Conservation (phyloP, 2,888 invertebrate genomes). For the Eudemis profundana region DNA sequence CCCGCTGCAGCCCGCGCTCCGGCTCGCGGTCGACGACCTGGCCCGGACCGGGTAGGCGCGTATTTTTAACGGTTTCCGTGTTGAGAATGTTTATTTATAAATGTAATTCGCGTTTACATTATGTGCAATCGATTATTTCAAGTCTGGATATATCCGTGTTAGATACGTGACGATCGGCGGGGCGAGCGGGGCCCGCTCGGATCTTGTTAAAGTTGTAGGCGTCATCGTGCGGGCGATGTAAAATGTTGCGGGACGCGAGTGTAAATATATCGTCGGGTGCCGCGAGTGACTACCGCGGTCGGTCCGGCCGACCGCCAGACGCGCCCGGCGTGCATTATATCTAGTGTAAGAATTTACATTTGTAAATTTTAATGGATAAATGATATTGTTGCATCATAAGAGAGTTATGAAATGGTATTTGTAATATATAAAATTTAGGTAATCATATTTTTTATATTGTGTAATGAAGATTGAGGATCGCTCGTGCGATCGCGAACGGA, state of each 20-base stretch:
- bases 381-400: conserved; percentile 74
- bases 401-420: conserved; percentile 57
- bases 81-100: conserved; percentile 46
- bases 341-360: conserved; percentile 72
- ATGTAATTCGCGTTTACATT: conserved; percentile 50
- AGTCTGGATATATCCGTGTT: conserved; percentile 39
- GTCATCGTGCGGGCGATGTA: conserved; percentile 28
- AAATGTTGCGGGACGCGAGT: conserved; percentile 45
- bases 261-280: conserved; percentile 60
- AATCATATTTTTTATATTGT: conserved; percentile 71
- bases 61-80: conserved; percentile 31
- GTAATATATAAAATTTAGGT: conserved; percentile 74
- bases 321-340: conserved; percentile 51
- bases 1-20: conserved; percentile 73
- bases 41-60: conserved; percentile 64
- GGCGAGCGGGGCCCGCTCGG: conserved; percentile 24
- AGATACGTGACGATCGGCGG: conserved; percentile 4
- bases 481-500: background rate
- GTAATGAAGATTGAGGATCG: conserved; percentile 61
- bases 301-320: conserved; percentile 24
- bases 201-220: conserved; percentile 18
- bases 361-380: conserved; percentile 80
- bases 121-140: conserved; percentile 67
- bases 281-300: conserved; percentile 33
- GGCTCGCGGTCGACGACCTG: conserved; percentile 69